Base-by-base conservation (phyloP, 2,113 vertebrate genomes). In the Laticauda laticaudata region DNA sequence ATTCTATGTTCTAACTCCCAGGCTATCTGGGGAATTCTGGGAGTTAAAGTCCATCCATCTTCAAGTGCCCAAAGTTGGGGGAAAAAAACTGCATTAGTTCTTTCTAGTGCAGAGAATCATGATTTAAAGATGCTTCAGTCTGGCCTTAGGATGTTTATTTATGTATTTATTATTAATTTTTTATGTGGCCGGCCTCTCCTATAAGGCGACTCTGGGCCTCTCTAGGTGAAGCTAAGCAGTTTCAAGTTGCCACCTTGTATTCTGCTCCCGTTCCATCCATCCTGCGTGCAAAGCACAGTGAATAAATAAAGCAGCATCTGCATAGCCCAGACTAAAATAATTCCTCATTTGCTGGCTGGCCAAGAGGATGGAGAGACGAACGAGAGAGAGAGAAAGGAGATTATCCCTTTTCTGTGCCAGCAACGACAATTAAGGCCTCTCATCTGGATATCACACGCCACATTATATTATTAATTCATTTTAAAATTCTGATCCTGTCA, bases 381-480 rank as follows among this genome's bases (percentile, higher is more conserved):
- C 12, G 69, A n/a, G 53, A 85, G 64, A 45, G 48, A 51, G 48
- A 51, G 48, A 51, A 3, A 87, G 24, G 64, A 88, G 93, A 90
- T 61, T 94, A 90, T 86, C 93, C 88, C 39, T 48, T 88, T 53
- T 53, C 48, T 39, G 34, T 26, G 45, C 1, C 57, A 0, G 56
- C 20, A 26, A 54, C 89, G 21, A 88, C 5, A 92, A 95, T 95
- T 93, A 94, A 89, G 90, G 39, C 86, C 20, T 10, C 92, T 94
- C 94, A 94, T 95, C 94, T 93, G 93, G 92, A 57, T 12, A 75
- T 95, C 3, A 9, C 87, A 93, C 1, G 90, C 85, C 4, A 15
- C 86, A 93, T 86, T 91, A 92, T 94, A 86, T 88, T 57, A 95
- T 93, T 96, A 92, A 95, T 94, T 94, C 94, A 94, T 93, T 90